Conservation (phyloP, 2,888 invertebrate species). For the Neocrepidodera transversa region DNA sequence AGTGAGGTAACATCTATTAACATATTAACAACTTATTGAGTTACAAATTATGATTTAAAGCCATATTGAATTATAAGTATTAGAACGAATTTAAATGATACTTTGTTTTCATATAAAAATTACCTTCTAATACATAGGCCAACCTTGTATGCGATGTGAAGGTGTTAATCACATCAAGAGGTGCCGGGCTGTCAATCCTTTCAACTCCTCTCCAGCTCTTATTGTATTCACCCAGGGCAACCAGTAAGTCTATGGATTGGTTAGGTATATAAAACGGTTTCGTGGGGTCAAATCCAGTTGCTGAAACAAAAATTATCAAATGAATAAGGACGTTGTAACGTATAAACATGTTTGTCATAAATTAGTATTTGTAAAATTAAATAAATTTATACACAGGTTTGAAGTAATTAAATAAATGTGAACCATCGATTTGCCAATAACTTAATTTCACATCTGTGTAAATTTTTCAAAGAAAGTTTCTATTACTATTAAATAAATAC, state of each 20-base stretch:
- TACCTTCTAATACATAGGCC: conserved; percentile 78
- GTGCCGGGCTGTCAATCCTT: conserved; percentile 70
- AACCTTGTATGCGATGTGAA: conserved; percentile 65
- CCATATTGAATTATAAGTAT: too few relatives aligned
- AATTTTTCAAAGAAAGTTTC: too few relatives aligned
- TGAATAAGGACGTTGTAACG: background rate
- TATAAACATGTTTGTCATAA: background rate
- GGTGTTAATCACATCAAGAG: conserved; percentile 47
- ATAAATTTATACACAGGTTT: too few relatives aligned
- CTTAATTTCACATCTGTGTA: too few relatives aligned
- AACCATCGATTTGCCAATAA: too few relatives aligned
- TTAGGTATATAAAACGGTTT: conserved; percentile 48
- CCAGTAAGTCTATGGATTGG: conserved; percentile 76
- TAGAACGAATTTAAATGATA: too few relatives aligned
- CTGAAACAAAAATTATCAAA: conserved; percentile 59
- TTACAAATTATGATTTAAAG: too few relatives aligned
- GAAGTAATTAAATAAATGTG: too few relatives aligned
- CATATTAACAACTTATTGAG: too few relatives aligned
- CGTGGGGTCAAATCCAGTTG: conserved; percentile 65
- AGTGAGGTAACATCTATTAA: too few relatives aligned
- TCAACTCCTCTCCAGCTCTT: conserved; percentile 75
- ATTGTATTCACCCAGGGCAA: conserved; percentile 80
- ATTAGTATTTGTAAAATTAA: too few relatives aligned
- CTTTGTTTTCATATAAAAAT: conserved; percentile 18
- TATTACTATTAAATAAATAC: too few relatives aligned